A percentile compares a stretch with the other conserved stretches of the same genome.
These are phyloP conservation scores for Podiceps cristatus DNA, from an alignment of 2,113 vertebrate genomes.

Conservation along the genomic window DNA sequence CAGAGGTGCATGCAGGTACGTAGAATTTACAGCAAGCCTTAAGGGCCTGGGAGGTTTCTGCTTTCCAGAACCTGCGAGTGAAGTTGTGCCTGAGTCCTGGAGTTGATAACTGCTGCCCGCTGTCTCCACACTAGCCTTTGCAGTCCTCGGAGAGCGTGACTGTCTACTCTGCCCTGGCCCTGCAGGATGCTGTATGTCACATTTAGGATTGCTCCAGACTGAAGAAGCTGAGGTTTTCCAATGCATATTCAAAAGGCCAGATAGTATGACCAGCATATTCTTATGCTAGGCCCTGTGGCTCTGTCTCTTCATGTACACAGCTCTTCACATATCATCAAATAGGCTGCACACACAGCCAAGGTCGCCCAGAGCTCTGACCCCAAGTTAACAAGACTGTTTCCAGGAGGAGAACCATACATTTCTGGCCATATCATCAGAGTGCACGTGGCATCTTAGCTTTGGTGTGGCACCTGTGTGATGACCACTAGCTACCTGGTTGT, in stretches of 20 bases:
- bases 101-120: background rate
- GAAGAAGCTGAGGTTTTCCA: background rate
- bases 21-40: background rate
- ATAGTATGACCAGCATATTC: background rate
- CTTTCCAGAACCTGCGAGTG: background rate
- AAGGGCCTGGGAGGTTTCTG: background rate
- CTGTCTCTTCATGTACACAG: background rate
- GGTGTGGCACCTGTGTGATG: background rate
- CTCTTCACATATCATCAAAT: background rate
- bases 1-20: background rate
- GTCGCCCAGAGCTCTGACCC: background rate
- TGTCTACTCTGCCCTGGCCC: too few relatives aligned
- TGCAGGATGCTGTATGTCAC: background rate
- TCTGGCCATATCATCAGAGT: background rate
- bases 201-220: background rate
- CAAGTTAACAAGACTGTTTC: background rate
- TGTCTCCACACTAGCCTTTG: rapidly evolving
- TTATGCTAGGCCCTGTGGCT: background rate
- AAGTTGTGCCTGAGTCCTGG: background rate
- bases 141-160: background rate
- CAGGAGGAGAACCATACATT: background rate
- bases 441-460: background rate
- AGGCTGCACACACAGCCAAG: background rate
- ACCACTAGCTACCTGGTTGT: background rate
- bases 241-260: background rate